phyloP scores from a whole-genome alignment of 1,140 invertebrate species.

The Drosophila bifasciata region DNA sequence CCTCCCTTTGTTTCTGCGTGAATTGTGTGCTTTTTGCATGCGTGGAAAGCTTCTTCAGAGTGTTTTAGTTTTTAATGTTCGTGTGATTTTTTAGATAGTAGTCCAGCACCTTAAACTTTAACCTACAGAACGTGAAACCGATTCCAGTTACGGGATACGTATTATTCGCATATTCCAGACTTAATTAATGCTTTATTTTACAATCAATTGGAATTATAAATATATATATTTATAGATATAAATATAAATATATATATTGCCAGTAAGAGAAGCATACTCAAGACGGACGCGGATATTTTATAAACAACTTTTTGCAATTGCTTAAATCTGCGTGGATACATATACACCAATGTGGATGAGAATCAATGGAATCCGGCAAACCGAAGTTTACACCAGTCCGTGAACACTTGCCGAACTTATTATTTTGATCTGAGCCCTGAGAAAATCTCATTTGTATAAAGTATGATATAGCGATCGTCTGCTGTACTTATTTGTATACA shows the following conservation, averaged over 20 bases:
- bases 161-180: slow-evolving; percentile 56
- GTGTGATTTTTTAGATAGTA: slow-evolving; percentile 46
- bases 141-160: slow-evolving; percentile 51
- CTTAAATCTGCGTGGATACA: slow-evolving; percentile 39
- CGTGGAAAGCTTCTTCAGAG: slow-evolving; percentile 11
- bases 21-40: slow-evolving; percentile 18
- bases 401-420: slow-evolving; percentile 32
- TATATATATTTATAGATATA: too few relatives aligned
- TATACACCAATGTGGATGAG: slow-evolving; percentile 26
- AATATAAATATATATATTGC: too few relatives aligned
- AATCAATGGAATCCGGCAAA: slow-evolving; percentile 21
- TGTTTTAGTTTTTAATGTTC: slow-evolving; percentile 50
- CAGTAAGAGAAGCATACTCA: slow-evolving; percentile 74
- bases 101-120: not conserved
- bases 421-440: slow-evolving; percentile 18
- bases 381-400: slow-evolving; percentile 24
- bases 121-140: slow-evolving; percentile 14
- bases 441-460: slow-evolving; percentile 39
- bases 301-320: slow-evolving; percentile 44
- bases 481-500: too few relatives aligned
- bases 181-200: slow-evolving; percentile 63
- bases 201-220: slow-evolving; percentile 51
- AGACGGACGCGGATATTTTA: slow-evolving; percentile 57
- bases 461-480: slow-evolving; percentile 16
- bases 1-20: slow-evolving; percentile 34